Evolutionary conservation across 2,113 vertebrate species (phyloP).

Genomic region (Dendropsophus ebraccatus): DNA sequence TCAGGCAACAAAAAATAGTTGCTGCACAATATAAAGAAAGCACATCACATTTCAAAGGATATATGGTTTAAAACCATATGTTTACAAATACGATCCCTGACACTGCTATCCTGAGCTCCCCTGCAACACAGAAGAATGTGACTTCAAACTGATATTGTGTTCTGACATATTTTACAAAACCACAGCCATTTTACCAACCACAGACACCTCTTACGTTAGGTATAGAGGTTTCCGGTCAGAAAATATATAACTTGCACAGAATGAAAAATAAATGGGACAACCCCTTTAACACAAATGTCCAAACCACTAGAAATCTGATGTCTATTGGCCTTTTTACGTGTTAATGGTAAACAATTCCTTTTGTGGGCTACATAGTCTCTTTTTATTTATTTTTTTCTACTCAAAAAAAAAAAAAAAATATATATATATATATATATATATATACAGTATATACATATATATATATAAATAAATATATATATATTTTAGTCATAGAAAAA

Average conservation of each 20-base stretch:
- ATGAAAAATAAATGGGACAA: not conserved
- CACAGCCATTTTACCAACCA: not conserved
- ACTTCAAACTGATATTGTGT: not conserved
- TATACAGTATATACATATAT: no score
- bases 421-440: no score
- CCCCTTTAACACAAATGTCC: not conserved
- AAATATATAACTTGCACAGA: not conserved
- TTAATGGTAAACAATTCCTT: not conserved
- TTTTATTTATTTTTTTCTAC: no score
- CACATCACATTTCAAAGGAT: no score
- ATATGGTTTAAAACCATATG: no score
- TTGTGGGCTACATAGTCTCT: no score
- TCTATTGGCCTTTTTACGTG: not conserved
- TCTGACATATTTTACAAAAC: not conserved
- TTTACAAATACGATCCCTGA: no score
- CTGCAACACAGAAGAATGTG: not conserved
- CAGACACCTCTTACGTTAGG: not conserved
- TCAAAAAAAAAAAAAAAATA: no score
- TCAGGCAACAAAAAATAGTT: not conserved
- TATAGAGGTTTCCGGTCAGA: not conserved
- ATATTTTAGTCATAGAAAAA: no score
- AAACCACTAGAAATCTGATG: not conserved
- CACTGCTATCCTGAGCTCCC: no score
- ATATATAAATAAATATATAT: no score
- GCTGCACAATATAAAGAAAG: no score